phyloP scores from a whole-genome alignment of 2,113 vertebrate species.

The Phasianus colchicus region DNA sequence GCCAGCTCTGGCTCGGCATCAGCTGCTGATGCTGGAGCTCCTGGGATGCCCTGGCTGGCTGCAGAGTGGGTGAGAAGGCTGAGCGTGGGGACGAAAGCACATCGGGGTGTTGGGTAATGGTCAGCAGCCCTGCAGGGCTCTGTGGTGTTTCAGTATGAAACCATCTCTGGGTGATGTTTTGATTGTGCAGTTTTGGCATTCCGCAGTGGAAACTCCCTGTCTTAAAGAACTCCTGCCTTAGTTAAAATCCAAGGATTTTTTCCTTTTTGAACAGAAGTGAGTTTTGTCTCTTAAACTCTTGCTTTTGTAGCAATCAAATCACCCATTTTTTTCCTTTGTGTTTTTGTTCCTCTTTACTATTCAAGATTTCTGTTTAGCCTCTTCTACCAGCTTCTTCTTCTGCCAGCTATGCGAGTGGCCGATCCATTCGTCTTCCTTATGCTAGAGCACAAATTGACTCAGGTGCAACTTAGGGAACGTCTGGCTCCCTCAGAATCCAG shows the following conservation, averaged over 20 bases:
- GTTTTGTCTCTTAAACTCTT: not conserved
- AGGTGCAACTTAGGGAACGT: not conserved
- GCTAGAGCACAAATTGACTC: not conserved
- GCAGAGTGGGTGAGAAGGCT: not conserved
- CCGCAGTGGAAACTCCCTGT: not conserved
- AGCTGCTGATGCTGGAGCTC: not conserved
- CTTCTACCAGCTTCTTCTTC: not conserved
- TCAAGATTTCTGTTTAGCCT: not conserved
- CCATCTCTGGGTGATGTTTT: conserved; percentile 14
- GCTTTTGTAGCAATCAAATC: not conserved
- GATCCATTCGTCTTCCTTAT: not conserved
- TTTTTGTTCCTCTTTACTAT: not conserved
- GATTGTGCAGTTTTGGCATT: conserved; percentile 20
- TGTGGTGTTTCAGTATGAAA: not conserved
- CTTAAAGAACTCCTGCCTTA: not conserved
- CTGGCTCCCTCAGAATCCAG: not conserved
- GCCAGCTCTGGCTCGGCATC: conserved; percentile 32
- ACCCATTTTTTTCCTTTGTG: not conserved
- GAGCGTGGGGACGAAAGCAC: not conserved
- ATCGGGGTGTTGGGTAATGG: rapidly evolving
- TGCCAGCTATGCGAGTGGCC: not conserved
- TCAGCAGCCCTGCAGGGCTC: not conserved
- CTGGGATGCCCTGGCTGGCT: not conserved
- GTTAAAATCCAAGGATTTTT: conserved; percentile 13
- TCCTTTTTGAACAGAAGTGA: not conserved